Conservation (phyloP, 2,888 invertebrate genomes). For the Micoletzkya japonica region DNA sequence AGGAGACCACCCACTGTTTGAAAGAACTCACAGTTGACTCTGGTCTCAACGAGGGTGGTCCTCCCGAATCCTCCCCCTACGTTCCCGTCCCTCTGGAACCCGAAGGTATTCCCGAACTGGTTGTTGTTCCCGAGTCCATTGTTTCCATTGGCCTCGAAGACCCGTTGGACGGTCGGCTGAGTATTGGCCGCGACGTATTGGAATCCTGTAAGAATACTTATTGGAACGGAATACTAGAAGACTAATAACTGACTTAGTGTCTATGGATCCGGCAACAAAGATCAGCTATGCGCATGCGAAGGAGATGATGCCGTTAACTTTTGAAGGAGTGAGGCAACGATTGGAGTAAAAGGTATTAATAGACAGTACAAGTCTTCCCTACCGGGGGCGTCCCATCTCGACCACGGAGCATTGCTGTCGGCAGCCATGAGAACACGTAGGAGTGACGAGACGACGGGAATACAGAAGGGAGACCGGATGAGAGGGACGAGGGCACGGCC, state of each 20-base stretch:
- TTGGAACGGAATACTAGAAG: background rate
- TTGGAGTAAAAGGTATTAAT: background rate
- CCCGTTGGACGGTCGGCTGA: constrained; percentile 23
- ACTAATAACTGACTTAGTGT: background rate
- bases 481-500: too few relatives aligned
- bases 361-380: background rate
- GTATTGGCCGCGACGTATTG: constrained; percentile 27
- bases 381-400: constrained; percentile 29
- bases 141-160: background rate
- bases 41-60: constrained; percentile 40
- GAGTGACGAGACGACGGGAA: too few relatives aligned
- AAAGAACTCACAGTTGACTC: constrained; percentile 43
- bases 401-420: constrained; percentile 25
- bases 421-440: constrained; percentile 20
- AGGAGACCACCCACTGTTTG: too few relatives aligned
- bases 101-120: background rate
- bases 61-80: constrained; percentile 31
- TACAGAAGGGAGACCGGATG: too few relatives aligned
- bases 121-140: background rate
- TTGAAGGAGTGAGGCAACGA: background rate
- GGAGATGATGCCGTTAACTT: background rate
- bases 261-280: background rate
- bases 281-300: background rate
- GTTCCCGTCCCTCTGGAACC: constrained; percentile 13
- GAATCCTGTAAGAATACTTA: constrained; percentile 11